A percentile compares a stretch with the other conserved stretches of the same genome.
Conservation (phyloP, 2,888 invertebrate species). For the Drosophila birchii region DNA sequence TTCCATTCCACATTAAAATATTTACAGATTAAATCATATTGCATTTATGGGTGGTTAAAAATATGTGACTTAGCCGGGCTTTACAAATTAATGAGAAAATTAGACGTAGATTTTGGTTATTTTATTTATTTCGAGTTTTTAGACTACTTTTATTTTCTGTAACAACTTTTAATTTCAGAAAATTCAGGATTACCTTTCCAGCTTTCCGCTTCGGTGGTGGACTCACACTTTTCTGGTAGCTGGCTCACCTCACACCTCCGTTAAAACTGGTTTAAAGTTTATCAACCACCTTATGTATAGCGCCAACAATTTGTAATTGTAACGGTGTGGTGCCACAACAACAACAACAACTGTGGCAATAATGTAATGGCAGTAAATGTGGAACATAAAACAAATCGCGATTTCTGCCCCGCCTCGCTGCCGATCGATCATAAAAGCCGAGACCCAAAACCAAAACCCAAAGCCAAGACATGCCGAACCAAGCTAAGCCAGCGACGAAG, state of each 20-base stretch:
- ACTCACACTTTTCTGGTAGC: conserved; percentile 28
- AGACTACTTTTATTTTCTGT: background rate
- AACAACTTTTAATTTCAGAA: conserved; percentile 1
- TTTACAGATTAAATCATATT: background rate
- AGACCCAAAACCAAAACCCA: conserved; percentile 23
- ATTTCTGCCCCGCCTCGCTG: conserved; percentile 66
- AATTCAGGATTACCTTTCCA: conserved; percentile 10
- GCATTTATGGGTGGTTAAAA: background rate
- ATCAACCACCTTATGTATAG: conserved; percentile 58
- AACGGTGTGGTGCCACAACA: conserved; percentile 51
- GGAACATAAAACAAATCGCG: conserved; percentile 77
- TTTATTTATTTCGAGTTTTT: background rate
- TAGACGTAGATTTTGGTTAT: too few species aligned
- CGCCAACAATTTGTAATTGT: conserved; percentile 69
- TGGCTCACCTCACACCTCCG: conserved; percentile 41
- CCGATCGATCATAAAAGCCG: conserved; percentile 75
- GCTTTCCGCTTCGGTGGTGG: conserved; percentile 5
- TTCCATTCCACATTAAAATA: background rate
- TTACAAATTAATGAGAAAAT: background rate
- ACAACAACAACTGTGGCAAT: conserved; percentile 46
- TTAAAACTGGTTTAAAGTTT: conserved; percentile 69
- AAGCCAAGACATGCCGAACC: conserved; percentile 25
- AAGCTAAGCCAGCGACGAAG: conserved; percentile 12
- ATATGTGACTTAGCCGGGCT: background rate
- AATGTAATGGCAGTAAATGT: conserved; percentile 72